A percentile compares a stretch with the other conserved stretches of the same genome.
Conservation (phyloP, 1,140 invertebrate genomes). For the Caerostris extrusa region DNA sequence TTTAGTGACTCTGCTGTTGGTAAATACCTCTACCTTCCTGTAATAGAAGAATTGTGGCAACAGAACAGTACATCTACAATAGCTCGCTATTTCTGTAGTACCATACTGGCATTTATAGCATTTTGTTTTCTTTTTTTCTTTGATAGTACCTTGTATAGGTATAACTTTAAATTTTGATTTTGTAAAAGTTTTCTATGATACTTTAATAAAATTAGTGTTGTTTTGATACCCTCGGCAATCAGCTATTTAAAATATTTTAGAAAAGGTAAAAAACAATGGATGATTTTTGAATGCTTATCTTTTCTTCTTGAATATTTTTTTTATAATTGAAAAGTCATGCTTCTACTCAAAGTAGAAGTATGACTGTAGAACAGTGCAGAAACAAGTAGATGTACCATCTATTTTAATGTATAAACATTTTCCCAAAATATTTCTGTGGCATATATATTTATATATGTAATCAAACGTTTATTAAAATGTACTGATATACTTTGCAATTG, state of each 20-base stretch:
- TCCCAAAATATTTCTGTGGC: neutral
- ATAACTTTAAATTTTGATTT: neutral
- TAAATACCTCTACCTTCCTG: constrained; percentile 19
- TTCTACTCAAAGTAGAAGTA: neutral
- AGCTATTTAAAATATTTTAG: neutral
- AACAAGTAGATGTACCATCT: neutral
- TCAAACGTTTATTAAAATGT: neutral
- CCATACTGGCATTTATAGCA: constrained; percentile 15
- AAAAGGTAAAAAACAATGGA: neutral
- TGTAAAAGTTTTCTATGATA: constrained; percentile 8
- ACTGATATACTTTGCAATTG: neutral
- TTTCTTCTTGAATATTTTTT: constrained; percentile 2
- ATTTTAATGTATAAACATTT: neutral
- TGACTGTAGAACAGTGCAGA: neutral
- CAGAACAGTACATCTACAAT: constrained; percentile 47
- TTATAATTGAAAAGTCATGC: neutral
- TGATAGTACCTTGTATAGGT: constrained; percentile 44
- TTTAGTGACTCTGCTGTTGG: constrained; percentile 43
- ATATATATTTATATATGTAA: neutral
- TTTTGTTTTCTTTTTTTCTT: constrained; percentile 25
- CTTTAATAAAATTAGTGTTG: neutral
- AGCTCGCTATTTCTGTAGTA: constrained; percentile 41
- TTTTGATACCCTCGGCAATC: constrained; percentile 1
- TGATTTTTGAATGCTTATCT: neutral
- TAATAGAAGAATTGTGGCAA: constrained; percentile 46